Evolutionary conservation across 2,888 invertebrate species (phyloP), one percentile per base, ranked within the genome.

Genomic region (Caenorhabditis imperialis): DNA sequence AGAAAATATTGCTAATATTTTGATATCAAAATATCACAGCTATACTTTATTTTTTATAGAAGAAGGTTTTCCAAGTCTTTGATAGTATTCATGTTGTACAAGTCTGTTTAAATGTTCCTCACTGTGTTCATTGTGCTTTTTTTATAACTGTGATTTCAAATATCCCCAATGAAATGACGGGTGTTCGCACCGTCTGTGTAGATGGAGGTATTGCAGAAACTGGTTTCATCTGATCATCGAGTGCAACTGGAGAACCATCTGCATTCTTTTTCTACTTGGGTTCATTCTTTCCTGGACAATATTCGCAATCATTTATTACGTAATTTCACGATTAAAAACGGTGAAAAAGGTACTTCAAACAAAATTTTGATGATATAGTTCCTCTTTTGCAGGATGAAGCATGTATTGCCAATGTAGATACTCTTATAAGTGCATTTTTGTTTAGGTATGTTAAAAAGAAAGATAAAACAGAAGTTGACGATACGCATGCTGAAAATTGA

Each of bases 221-320:
- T 86, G 86, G 86, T 86, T 86, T 69, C 86, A 87, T 67, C 61
- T 87, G 30, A 62, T 86, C 22, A 87, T 86, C 65, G 86, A 86
- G 50, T 81, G 77, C 67, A 78, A 79, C 47, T 86, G 86, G 86
- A 53, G 86, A 22, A 75, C 79, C 16, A 81, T 86, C 6, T 55
- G 81, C 30, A 48, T 76, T 12, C 27, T 86, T 12, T 86, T 86
- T 50, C 75, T 84, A 1, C 65, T 61, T 45, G 72, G 86, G 1
- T 86, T 86, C 54, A 38, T 86, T 20, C 42, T 77, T 22, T 84
- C 83, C 0, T 86, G 86, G 86, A 47, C 80, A 1, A 54, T 81
- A 33, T 86, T 86, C 51, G 86, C 81, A 20, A 6, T 79, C 16
- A 55, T 85, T 38, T 86, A 86, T 57, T 86, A 81, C 65, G 48